Evolutionary conservation across 2,113 vertebrate genomes (phyloP), one percentile per base, ranked within the genome.

Genomic region (Sphyrna mokarran): DNA sequence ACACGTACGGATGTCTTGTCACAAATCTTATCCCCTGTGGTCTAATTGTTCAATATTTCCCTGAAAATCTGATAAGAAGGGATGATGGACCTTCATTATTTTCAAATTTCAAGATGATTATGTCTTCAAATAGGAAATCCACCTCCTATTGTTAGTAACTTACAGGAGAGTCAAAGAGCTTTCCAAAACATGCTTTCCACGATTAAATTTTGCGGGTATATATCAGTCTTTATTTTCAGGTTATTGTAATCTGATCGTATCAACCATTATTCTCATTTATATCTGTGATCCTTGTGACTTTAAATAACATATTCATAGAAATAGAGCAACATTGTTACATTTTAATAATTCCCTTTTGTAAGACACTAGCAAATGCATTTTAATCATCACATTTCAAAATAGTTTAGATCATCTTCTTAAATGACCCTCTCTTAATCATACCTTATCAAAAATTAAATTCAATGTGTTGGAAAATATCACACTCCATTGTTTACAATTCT

Each of bases 21-120:
- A 76, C 14, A 76, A 11, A 33, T 70, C 69, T 68, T 37, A 54
- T 76, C 69, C 70, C 23, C 43, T 72, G 40, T 26, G 68, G 40
- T 72, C 94, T 95, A 95, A 95, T 95, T 72, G 68, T 68, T 33
- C 11, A 72, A 95, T 95, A 54, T 26, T 54, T 95, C 7, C 40
- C 70, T 76, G 40, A 43, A 72, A 72, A 95, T 93, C 89, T 68
- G 89, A 76, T 95, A 72, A 95, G 70, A 40, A 95, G 48, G 20
- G 68, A 76, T 72, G 40, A 70, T 95, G 23, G 40, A 76, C 76
- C 69, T 72, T 95, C 40, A 95, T 95, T 76, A 95, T 54, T 48
- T 95, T 95, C 94, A 48, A 66, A 72, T 95, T 95, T 76, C 16
- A 43, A 95, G 69, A 72, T 93, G 61, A 93, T 93, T 68, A 93